Evolutionary conservation across 2,888 invertebrate species (phyloP).

Genomic region (Agonopterix subpropinquella): DNA sequence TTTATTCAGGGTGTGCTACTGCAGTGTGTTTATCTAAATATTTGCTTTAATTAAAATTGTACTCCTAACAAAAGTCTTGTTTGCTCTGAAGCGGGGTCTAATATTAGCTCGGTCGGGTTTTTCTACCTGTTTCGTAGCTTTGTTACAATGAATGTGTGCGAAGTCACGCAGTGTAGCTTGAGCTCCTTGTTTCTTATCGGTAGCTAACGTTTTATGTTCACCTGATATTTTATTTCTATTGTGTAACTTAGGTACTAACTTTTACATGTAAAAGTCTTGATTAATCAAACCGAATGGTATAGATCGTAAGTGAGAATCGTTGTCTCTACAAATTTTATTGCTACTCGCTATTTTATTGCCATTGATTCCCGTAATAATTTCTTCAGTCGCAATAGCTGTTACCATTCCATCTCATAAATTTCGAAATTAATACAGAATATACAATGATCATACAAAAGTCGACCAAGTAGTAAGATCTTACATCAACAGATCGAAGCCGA

Average conservation of each 20-base stretch:
- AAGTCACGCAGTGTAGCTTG: slow-evolving; percentile 49
- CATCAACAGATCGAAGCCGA: slow-evolving; percentile 32
- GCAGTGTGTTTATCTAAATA: slow-evolving; percentile 21
- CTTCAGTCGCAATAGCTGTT: too few relatives aligned
- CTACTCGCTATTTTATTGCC: too few relatives aligned
- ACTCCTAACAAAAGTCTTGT: slow-evolving; percentile 37
- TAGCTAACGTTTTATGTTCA: slow-evolving; percentile 38
- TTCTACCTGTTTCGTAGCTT: slow-evolving; percentile 49
- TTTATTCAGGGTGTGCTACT: background rate
- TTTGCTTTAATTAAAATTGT: slow-evolving; percentile 54
- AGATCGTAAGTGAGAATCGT: too few relatives aligned
- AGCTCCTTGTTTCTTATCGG: slow-evolving; percentile 44
- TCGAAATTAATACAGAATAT: too few relatives aligned
- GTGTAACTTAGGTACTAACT: too few relatives aligned
- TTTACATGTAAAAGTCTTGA: too few relatives aligned
- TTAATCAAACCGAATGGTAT: too few relatives aligned
- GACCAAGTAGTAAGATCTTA: slow-evolving; percentile 7
- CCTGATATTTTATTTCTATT: slow-evolving; percentile 22
- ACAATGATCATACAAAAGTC: too few relatives aligned
- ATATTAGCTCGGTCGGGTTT: slow-evolving; percentile 48
- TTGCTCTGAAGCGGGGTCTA: slow-evolving; percentile 43
- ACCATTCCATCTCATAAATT: too few relatives aligned
- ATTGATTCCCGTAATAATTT: too few relatives aligned
- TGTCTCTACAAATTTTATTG: too few relatives aligned
- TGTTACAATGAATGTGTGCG: slow-evolving; percentile 54